Conservation (phyloP, 2,888 invertebrate species). For the Drosophila acutilabella region DNA sequence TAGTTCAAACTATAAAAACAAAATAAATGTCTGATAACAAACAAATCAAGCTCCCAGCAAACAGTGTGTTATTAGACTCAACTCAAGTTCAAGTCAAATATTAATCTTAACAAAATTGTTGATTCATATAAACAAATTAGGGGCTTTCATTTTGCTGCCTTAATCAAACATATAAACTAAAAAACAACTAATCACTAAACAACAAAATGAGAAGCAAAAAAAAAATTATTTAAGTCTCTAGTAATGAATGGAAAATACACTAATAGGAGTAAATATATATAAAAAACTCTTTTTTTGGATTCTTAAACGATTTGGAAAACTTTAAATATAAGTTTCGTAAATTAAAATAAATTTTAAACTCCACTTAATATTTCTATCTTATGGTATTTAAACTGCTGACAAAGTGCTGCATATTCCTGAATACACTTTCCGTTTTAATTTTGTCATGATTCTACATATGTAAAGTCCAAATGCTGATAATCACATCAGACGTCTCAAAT, state of each 20-base stretch:
- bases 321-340: neutral
- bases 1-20: neutral
- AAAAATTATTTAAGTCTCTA: neutral
- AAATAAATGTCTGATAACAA: neutral
- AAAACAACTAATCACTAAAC: slow-evolving; percentile 4
- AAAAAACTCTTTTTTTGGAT: neutral
- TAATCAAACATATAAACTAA: neutral
- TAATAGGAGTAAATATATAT: neutral
- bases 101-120: slow-evolving; percentile 20
- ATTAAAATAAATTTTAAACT: neutral
- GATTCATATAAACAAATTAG: slow-evolving; percentile 37
- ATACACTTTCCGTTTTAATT: neutral
- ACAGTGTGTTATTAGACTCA: neutral
- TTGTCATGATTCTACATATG: neutral
- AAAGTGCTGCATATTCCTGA: neutral
- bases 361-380: neutral
- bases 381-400: too few relatives aligned
- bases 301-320: neutral
- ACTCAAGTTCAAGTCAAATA: slow-evolving; percentile 37
- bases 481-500: neutral
- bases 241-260: neutral
- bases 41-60: neutral
- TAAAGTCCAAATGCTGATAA: slow-evolving; percentile 9
- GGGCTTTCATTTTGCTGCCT: neutral
- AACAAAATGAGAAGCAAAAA: neutral